Base-by-base conservation (phyloP, 1,140 invertebrate species). In the Drosophila trapezifrons region DNA sequence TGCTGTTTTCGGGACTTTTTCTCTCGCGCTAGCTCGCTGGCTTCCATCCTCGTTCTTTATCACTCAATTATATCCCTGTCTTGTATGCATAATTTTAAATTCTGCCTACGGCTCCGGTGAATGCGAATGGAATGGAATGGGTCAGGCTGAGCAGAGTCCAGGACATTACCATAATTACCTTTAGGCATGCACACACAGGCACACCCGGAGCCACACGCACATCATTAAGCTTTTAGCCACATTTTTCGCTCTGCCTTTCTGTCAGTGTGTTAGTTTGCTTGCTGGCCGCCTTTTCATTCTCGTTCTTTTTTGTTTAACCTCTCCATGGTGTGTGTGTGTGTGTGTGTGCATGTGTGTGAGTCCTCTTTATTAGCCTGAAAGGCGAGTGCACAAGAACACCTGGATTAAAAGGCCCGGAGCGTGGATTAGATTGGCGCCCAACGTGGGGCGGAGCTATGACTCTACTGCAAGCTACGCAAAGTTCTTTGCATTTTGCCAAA, bases 1-100 rank as follows among this genome's bases (percentile, higher is more conserved):
- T 47, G 12, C 47, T 38, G 29, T 22, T 51, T 20, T 32, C 38
- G 37, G 52, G 29, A 59, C 27, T 51, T 58, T 54, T 66, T 57
- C 46, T 62, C 25, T 46, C 54, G 18, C 54, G n/a, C 37, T 47
- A 46, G 46, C n/a, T 27, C n/a, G n/a, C 22, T 49, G 10, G 45
- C 22, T 78, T 43, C 46, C 47, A 17, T 8, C 64, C 64, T 66
- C 52, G 20, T 49, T 18, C 40, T 69, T 65, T 73, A 83, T 83
- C 70, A 79, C 83, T 83, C 81, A 82, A 86, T 86, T 87, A 79
- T 81, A 70, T 67, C 76, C 72, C 69, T 62, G 76, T 83, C 63
- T 86, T 79, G 83, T 76, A 76, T 86, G 82, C 82, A 86, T 79
- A 87, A 86, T 79, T 85, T 85, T 72, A 57, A 67, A 87, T 57